phyloP scores from a whole-genome alignment of 2,113 vertebrate species.

The Lepidothrix coronata region DNA sequence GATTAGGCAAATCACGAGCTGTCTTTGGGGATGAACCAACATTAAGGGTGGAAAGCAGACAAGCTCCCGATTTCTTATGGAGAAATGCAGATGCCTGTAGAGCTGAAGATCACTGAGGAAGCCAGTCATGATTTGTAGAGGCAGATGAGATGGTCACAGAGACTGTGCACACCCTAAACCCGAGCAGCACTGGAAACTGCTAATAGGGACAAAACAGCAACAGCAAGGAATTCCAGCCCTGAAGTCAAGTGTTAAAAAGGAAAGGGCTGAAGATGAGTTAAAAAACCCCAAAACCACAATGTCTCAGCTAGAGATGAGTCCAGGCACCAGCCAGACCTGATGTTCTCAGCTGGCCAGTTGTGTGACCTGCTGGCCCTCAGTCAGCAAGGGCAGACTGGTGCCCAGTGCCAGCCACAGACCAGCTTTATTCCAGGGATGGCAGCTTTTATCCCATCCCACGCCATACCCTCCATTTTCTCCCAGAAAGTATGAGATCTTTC shows the following conservation, averaged over 20 bases:
- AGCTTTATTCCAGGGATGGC: not conserved
- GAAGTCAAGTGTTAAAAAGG: not conserved
- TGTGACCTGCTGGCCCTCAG: not conserved
- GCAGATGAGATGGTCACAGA: not conserved
- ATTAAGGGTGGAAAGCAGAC: not conserved
- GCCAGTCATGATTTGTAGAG: not conserved
- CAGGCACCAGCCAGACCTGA: not conserved
- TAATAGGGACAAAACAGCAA: not conserved
- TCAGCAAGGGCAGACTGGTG: not conserved
- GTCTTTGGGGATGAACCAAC: not conserved
- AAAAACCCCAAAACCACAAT: not conserved
- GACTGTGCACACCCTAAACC: not conserved
- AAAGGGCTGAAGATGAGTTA: not conserved
- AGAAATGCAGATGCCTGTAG: not conserved
- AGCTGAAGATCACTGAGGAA: not conserved
- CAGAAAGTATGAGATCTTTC: not conserved
- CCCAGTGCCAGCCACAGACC: not conserved
- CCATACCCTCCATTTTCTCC: not conserved
- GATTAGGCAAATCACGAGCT: slow-evolving; percentile 18
- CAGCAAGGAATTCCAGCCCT: not conserved
- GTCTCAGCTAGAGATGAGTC: not conserved
- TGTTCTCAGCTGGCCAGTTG: not conserved
- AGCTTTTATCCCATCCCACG: not conserved
- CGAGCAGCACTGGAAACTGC: not conserved
- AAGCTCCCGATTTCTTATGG: not conserved